Evolutionary conservation across 2,888 invertebrate genomes (phyloP).

Genomic region (Heliconius charithonia): DNA sequence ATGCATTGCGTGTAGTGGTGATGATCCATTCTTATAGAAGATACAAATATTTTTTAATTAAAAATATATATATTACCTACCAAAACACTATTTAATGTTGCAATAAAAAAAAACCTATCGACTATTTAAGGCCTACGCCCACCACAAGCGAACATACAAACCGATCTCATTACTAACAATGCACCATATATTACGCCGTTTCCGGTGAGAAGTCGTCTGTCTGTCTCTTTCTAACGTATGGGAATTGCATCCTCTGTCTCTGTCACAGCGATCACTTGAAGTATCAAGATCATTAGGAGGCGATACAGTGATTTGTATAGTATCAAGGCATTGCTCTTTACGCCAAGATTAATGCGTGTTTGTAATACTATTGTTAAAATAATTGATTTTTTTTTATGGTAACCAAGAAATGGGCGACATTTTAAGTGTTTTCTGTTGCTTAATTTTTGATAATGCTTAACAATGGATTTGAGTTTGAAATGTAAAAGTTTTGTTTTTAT

Average conservation of each 20-base stretch:
- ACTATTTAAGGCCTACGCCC: constrained; percentile 58
- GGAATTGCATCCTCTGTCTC: constrained; percentile 51
- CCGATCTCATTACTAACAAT: constrained; percentile 83
- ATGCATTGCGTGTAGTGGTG: not conserved
- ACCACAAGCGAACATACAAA: constrained; percentile 70
- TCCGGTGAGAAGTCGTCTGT: constrained; percentile 73
- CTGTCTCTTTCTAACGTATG: constrained; percentile 55
- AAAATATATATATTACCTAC: constrained; percentile 39
- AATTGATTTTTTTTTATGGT: constrained; percentile 15
- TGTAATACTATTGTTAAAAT: constrained; percentile 36
- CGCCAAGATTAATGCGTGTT: constrained; percentile 43
- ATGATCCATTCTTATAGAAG: not conserved
- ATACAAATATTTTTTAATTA: not conserved
- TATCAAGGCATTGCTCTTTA: constrained; percentile 50
- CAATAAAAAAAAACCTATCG: constrained; percentile 46
- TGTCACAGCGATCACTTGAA: constrained; percentile 66
- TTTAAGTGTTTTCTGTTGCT: not conserved
- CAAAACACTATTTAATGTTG: constrained; percentile 45
- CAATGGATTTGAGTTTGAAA: not conserved
- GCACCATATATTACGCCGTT: constrained; percentile 80
- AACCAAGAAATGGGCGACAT: not conserved
- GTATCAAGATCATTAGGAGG: constrained; percentile 78
- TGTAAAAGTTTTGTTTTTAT: not conserved
- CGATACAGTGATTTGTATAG: constrained; percentile 79
- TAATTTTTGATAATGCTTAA: not conserved